Base-by-base conservation (phyloP, 2,888 invertebrate species). In the Cistogaster globosa region DNA sequence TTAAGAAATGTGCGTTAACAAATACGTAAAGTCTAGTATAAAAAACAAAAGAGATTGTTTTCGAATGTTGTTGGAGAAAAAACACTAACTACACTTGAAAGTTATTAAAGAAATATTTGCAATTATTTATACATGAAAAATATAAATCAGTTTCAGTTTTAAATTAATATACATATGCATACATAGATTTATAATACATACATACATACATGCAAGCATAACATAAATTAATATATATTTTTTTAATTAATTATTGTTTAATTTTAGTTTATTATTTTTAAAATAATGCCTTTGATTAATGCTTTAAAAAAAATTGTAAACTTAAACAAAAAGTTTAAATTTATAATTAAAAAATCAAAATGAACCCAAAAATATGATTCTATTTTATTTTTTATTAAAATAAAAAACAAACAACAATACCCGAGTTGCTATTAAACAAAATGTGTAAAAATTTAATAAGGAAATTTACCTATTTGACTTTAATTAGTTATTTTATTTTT, bases 251-350 rank as follows among this genome's bases (percentile, higher is more conserved):
- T 60, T 65, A 81, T 84, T 83, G 55, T 81, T 81, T 84, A 63
- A 60, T 53, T 72, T 84, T 82, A 81, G 63, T 82, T 82, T 85
- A 80, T 84, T 84, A 84, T 81, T 77, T 77, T 65, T 60, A 83
- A 80, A 86, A 80, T 71, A 86, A 80, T 80, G 83, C 83, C 83
- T 83, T 86, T 86, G 80, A 86, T 77, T 76, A 83, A 72, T 86
- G 86, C 83, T 83, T 83, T 83, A 86, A 86, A 76, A n/a, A 32
- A 80, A 85, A 79, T 82, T 85, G 48, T 74, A 85, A 82, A 81
- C 77, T 75, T 78, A 68, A 72, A 74, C 38, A 67, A 77, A 63
- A 69, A 58, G 63, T 82, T 68, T 69, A 78, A 53, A 72, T 75
- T 79, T 63, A 75, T 69, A 71, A 63, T 80, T 80, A 62, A 57